A percentile compares a stretch with the other conserved stretches of the same genome.
Conservation (phyloP, 2,888 invertebrate species). For the Nemurella pictetii region DNA sequence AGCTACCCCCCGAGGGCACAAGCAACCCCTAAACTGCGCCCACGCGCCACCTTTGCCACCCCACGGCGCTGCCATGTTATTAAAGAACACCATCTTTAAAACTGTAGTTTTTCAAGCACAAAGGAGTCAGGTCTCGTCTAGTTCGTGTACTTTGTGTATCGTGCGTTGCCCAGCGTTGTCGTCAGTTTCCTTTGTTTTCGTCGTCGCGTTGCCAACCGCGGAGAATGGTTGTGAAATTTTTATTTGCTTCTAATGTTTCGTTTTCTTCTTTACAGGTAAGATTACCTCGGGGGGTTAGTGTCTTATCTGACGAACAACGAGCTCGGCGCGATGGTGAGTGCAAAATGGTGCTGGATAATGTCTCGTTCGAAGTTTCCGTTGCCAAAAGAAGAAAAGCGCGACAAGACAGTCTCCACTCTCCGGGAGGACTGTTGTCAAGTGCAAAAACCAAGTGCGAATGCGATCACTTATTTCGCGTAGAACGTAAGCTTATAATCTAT, state of each 20-base stretch:
- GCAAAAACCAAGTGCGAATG: not conserved
- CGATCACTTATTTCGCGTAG: not conserved
- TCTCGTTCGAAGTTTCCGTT: not conserved
- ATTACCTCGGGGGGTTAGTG: not conserved
- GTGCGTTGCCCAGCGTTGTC: not conserved
- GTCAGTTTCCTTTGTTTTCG: not conserved
- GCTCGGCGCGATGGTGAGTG: not conserved
- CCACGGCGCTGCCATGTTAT: not conserved
- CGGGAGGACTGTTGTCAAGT: not conserved
- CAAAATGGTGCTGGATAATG: not conserved
- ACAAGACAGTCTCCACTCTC: no score
- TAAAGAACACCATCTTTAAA: not conserved
- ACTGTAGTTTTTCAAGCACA: not conserved
- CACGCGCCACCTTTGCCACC: not conserved
- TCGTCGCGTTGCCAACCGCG: not conserved
- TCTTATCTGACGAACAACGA: not conserved
- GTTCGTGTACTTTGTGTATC: not conserved
- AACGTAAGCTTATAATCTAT: not conserved
- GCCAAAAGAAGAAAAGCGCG: not conserved
- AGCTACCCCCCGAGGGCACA: not conserved
- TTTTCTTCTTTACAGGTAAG: not conserved
- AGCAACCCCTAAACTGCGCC: not conserved
- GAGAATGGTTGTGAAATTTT: not conserved
- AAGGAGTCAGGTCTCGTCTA: not conserved
- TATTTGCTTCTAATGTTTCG: not conserved